Conservation (phyloP, 2,113 vertebrate genomes). For the Arothron firmamentum region DNA sequence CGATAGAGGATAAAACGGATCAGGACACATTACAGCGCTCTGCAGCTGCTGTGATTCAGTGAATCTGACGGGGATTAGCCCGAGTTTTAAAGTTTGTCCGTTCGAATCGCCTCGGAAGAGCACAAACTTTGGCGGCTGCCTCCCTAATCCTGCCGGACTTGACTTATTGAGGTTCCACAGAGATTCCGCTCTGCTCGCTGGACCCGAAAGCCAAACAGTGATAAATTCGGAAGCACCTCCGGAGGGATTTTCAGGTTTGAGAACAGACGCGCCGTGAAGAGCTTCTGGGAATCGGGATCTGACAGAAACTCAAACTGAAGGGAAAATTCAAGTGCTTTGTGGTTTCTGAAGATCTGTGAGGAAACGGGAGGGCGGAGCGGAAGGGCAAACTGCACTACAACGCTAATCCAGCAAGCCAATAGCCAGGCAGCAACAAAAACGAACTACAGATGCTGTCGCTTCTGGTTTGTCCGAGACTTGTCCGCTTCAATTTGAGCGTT, state of each 20-base stretch:
- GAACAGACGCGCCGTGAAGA: slow-evolving; percentile 24
- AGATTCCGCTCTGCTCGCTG: slow-evolving; percentile 28
- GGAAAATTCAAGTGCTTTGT: slow-evolving; percentile 17
- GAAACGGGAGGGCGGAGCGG: too few relatives aligned
- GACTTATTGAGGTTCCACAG: slow-evolving; percentile 36
- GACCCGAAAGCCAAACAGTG: slow-evolving; percentile 36
- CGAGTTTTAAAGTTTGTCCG: slow-evolving; percentile 39
- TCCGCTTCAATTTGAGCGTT: too few relatives aligned
- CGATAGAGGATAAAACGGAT: slow-evolving; percentile 30
- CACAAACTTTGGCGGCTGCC: slow-evolving; percentile 30
- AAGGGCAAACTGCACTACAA: too few relatives aligned
- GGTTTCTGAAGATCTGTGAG: slow-evolving; percentile 23
- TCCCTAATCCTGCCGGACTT: slow-evolving; percentile 52
- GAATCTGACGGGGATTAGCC: slow-evolving; percentile 58
- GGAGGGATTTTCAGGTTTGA: slow-evolving; percentile 42
- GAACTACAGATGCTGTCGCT: too few relatives aligned
- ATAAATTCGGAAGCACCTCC: slow-evolving; percentile 16
- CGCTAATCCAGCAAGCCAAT: too few relatives aligned
- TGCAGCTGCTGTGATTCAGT: slow-evolving; percentile 28
- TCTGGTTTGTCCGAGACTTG: too few relatives aligned
- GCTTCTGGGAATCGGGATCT: slow-evolving; percentile 18
- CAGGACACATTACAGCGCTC: slow-evolving; percentile 26
- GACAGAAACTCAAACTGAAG: slow-evolving; percentile 33
- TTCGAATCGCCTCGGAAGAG: slow-evolving; percentile 47
- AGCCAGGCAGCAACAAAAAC: too few relatives aligned